Evolutionary conservation across 2,797 vertebrate species (phyloP), one percentile per base, ranked within the genome.

Genomic region (Brachyrhaphis roseni): DNA sequence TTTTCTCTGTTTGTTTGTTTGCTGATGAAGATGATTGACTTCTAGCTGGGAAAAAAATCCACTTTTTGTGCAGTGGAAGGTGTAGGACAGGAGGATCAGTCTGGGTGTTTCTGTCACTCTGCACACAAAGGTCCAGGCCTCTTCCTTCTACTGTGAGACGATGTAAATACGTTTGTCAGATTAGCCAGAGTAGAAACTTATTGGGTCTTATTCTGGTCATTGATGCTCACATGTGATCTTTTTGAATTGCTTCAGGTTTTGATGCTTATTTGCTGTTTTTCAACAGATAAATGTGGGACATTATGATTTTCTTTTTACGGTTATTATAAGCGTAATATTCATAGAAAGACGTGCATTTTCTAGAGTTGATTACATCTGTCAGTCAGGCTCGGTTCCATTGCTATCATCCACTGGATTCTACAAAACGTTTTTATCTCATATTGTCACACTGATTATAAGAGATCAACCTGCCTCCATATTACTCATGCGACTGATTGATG

Each of bases 21-120:
- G 92, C 89, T 76, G 71, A 49, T 43, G 85, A 77, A 77, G 87
- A 90, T 94, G 93, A 95, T 92, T 94, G 90, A 94, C 90, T 91
- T 89, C 89, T 94, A 81, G 86, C 84, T 64, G 85, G 85, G 72
- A 7, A 49, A 84, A 88, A 84, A 88, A 93, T 86, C 90, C 79
- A 8, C 49, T 81, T 87, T 76, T 87, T 80, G 74, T 88, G 86
- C 82, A 83, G 72, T 79, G 85, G 86, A 80, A 91, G 86, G 76
- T 78, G 82, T 85, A 82, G 87, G 90, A 89, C 84, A 79, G 89
- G 80, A 82, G 85, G 83, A 70, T 86, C 85, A 82, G 34, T 78
- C 57, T 74, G 70, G 78, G 84, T 90, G 84, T 89, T 90, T 76
- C 46, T 59, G 84, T 84, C 82, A 55, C 72, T 71, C 55, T 59